Base-by-base conservation (phyloP, 2,113 vertebrate species). In the Tichodroma muraria region DNA sequence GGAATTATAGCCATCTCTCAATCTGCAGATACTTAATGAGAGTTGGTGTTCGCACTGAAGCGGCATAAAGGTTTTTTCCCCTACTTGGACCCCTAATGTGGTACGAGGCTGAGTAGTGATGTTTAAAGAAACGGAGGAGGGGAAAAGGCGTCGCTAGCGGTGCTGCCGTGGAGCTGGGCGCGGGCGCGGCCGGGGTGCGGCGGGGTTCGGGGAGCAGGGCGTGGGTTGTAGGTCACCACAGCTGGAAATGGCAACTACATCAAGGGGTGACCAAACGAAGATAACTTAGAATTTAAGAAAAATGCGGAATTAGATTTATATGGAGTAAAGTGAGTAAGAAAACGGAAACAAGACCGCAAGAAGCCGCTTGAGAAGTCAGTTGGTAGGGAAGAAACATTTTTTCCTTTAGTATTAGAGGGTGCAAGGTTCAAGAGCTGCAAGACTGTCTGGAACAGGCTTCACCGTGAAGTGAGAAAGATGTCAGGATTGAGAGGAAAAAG, bases 131-230 rank as follows among this genome's bases (percentile, higher is more conserved):
- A 13, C 18, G 24, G 9, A 28, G n/a, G 45, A 5, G n/a, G 10
- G 2, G 17, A 0, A 2, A 5, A 47, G 22, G 25, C 8, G 38
- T 42, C n/a, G 0, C 24, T 0, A 3, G 0, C 8, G 28, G 12
- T 3, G 25, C 14, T 69, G 61, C 21, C 12, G 15, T n/a, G 56
- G 31, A 6, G 15, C 15, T n/a, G 9, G n/a, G n/a, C n/a, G n/a
- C n/a, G n/a, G n/a, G n/a, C 40, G 40, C 40, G 40, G 45, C 45
- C 8, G 12, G 20, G 56, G 1, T 38, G 27, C 11, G 12, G 1
- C 5, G 12, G 47, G 7, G 0, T 1, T 38, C n/a, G 13, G 0
- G 52, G 20, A 14, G 4, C 16, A 6, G 16, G n/a, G 23, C 8
- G 1, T 8, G 37, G 42, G 12, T 8, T 50, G 13, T 22, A 7